These are phyloP conservation scores for Rhabdornis inornatus DNA, from an alignment of 2,113 vertebrate species.

Conservation along the genomic window DNA sequence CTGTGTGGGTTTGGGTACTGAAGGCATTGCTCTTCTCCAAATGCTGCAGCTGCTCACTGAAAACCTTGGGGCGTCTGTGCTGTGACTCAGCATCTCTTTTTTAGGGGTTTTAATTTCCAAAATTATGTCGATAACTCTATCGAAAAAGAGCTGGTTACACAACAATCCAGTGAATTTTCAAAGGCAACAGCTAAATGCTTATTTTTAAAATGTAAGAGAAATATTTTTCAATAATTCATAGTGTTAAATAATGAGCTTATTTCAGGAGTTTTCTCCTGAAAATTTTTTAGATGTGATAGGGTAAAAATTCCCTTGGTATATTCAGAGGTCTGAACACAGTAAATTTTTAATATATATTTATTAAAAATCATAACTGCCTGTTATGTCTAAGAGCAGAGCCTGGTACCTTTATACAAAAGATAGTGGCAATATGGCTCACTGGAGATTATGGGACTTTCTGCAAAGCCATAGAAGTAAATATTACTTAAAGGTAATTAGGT, in stretches of 20 bases:
- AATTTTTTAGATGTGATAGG: not conserved
- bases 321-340: not conserved
- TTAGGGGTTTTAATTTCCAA: not conserved
- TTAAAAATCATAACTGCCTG: not conserved
- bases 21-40: not conserved
- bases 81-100: slow-evolving; percentile 25
- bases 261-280: not conserved
- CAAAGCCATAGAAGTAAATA: not conserved
- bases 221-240: not conserved
- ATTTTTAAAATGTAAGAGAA: not conserved
- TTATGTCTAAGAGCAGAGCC: not conserved
- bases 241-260: not conserved
- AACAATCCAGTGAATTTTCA: not conserved
- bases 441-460: not conserved
- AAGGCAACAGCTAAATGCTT: not conserved
- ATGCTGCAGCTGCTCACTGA: slow-evolving; percentile 20
- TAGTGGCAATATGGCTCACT: not conserved
- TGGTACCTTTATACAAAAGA: not conserved
- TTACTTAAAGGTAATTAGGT: not conserved
- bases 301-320: not conserved
- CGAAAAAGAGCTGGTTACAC: not conserved
- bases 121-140: not conserved
- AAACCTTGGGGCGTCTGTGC: not conserved
- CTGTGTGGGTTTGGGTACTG: not conserved
- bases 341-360: not conserved